A percentile compares a stretch with the other conserved stretches of the same genome.
Evolutionary conservation across 2,113 vertebrate genomes (phyloP).

Genomic region (Sciurus niger): DNA sequence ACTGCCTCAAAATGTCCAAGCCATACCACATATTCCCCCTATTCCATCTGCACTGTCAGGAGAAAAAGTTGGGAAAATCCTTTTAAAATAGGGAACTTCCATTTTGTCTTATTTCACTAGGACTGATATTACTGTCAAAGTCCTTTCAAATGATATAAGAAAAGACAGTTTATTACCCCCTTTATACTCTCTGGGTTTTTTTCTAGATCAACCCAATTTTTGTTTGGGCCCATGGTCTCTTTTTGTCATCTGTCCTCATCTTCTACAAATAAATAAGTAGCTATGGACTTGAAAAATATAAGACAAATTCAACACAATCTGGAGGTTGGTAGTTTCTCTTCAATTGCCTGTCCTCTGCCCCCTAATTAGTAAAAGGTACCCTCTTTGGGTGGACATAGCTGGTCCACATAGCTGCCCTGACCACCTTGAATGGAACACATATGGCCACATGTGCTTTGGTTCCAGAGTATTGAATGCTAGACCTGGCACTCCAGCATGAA

Average conservation of each 20-base stretch:
- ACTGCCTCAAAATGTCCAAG: neutral
- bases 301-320: neutral
- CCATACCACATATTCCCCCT: neutral
- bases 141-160: neutral
- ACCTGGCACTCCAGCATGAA: neutral
- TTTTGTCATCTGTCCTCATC: neutral
- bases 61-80: neutral
- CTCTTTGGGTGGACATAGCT: neutral
- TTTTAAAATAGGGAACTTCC: constrained; percentile 24
- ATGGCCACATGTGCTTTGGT: neutral
- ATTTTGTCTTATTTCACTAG: neutral
- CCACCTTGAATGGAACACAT: neutral
- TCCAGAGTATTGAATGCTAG: neutral
- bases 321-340: neutral
- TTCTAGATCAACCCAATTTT: neutral
- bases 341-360: too few species aligned
- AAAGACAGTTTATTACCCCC: neutral
- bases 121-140: neutral
- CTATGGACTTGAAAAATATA: neutral
- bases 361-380: neutral
- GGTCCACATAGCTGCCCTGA: neutral
- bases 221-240: neutral
- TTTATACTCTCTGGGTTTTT: neutral
- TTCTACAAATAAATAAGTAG: neutral
- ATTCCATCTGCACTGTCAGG: neutral